Conservation (phyloP, 2,797 vertebrate genomes). For the Varecia variegata region DNA sequence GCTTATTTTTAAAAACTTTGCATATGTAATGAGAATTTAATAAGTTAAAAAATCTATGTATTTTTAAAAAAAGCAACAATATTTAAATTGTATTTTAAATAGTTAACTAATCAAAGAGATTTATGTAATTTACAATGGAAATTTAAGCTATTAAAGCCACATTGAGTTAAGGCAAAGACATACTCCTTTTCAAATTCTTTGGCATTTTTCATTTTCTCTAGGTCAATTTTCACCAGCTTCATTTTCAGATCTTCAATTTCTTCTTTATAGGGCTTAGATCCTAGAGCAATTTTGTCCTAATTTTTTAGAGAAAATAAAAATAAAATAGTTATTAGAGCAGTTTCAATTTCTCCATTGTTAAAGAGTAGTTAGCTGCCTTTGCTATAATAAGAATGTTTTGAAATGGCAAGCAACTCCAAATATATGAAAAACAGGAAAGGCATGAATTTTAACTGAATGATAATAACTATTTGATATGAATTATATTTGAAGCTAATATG, state of each 20-base stretch:
- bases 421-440: not conserved
- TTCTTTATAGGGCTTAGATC: constrained; percentile 80
- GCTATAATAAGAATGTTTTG: not conserved
- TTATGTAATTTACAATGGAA: not conserved
- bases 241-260: constrained; percentile 88
- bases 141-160: not conserved
- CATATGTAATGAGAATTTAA: not conserved
- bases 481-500: not conserved
- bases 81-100: constrained; percentile 28
- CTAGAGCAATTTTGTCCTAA: constrained; percentile 83
- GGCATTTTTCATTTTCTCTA: constrained; percentile 86
- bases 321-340: not conserved
- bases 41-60: constrained; percentile 32
- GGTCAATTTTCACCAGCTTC: constrained; percentile 87
- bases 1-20: not conserved
- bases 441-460: not conserved
- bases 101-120: constrained; percentile 10
- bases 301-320: not conserved
- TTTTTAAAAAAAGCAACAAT: not conserved
- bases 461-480: not conserved
- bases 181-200: constrained; percentile 88
- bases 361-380: not conserved
- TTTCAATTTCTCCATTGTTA: not conserved
- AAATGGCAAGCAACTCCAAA: not conserved
- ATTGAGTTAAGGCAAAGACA: constrained; percentile 65